Percentiles rank a stretch among this genome's conserved stretches.
Conservation (phyloP, 2,113 vertebrate species). For the Anarhynchus alexandrinus region DNA sequence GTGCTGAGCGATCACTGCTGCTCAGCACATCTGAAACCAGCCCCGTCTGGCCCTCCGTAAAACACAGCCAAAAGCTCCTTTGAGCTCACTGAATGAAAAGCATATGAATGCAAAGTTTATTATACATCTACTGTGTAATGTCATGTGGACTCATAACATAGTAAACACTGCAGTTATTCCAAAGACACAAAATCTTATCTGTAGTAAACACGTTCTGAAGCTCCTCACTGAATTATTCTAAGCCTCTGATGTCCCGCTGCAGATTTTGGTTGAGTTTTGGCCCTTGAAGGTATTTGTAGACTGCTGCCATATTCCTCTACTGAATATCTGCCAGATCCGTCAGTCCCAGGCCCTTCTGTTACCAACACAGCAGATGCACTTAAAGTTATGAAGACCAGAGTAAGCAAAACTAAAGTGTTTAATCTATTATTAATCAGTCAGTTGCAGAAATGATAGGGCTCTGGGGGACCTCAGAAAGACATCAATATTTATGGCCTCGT, state of each 20-base stretch:
- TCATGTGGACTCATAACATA: background rate
- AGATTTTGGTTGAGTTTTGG: conserved; percentile 16
- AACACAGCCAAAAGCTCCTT: background rate
- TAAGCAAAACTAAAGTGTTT: conserved; percentile 79
- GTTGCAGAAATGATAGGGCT: conserved; percentile 77
- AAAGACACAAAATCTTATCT: conserved; percentile 10
- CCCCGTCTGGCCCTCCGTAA: background rate
- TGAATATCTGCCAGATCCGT: conserved; percentile 17
- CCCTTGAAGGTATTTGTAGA: conserved; percentile 30
- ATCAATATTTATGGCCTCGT: conserved; percentile 81
- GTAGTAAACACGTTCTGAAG: conserved; percentile 32
- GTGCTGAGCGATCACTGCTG: background rate
- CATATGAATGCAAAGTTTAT: conserved; percentile 37
- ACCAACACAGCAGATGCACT: conserved; percentile 64
- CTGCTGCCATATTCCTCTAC: conserved; percentile 20
- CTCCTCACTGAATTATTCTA: background rate
- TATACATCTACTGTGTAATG: background rate
- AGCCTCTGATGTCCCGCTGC: background rate
- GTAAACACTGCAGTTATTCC: conserved; percentile 23
- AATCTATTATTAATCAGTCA: conserved; percentile 84
- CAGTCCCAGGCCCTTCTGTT: conserved; percentile 26
- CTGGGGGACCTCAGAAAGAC: conserved; percentile 62
- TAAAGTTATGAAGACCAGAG: conserved; percentile 70
- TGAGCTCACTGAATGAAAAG: background rate
- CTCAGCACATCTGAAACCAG: conserved; percentile 21